Evolutionary conservation across 2,797 vertebrate genomes (phyloP).

Genomic region (Arctocebus calabarensis): DNA sequence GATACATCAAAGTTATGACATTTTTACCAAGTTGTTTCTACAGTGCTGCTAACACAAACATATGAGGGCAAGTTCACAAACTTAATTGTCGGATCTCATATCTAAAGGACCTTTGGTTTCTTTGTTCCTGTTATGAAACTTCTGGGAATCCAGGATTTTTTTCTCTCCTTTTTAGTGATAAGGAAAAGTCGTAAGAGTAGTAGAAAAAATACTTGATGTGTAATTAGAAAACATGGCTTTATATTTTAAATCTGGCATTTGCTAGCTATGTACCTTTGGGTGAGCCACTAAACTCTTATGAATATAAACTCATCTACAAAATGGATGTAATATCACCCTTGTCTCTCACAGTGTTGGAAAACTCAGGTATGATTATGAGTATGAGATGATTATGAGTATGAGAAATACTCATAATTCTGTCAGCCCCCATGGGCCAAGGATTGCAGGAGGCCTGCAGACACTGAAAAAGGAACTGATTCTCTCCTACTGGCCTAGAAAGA

Average conservation of each 20-base stretch:
- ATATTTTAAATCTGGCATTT: not conserved
- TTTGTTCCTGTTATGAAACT: constrained; percentile 8
- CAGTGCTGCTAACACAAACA: no score
- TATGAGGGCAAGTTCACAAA: no score
- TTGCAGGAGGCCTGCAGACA: not conserved
- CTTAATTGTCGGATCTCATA: not conserved
- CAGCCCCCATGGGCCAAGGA: not conserved
- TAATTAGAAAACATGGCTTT: not conserved
- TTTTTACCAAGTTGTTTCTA: no score
- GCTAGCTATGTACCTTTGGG: not conserved
- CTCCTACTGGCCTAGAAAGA: not conserved
- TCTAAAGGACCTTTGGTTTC: not conserved
- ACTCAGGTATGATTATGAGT: not conserved
- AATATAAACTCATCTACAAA: constrained; percentile 22
- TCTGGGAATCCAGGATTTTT: not conserved
- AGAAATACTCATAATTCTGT: no score
- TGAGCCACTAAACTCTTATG: not conserved
- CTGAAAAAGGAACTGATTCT: not conserved
- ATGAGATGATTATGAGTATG: no score
- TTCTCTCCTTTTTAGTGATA: not conserved
- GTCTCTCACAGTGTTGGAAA: constrained; percentile 6
- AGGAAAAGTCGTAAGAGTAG: not conserved
- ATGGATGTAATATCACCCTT: not conserved
- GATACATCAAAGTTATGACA: no score
- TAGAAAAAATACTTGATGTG: not conserved